phyloP scores from a whole-genome alignment of 2,797 vertebrate species.

The Betta splendens region DNA sequence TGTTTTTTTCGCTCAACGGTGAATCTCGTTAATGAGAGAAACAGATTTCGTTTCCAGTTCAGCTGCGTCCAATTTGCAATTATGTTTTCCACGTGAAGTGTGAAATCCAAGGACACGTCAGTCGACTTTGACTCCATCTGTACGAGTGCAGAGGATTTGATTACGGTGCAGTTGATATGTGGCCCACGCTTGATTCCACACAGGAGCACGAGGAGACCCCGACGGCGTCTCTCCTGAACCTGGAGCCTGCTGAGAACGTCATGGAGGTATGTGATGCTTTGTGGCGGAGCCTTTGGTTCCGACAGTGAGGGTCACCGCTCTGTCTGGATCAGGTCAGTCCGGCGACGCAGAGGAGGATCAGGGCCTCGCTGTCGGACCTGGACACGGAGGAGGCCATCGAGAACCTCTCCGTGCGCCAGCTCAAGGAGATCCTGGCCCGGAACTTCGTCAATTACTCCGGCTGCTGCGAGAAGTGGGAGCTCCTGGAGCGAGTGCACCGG shows the following conservation, averaged over 20 bases:
- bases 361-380: constrained; percentile 93
- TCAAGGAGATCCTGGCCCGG: constrained; percentile 96
- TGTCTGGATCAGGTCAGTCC: constrained; percentile 83
- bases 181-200: constrained; percentile 14
- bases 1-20: neutral
- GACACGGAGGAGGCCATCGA: constrained; percentile 92
- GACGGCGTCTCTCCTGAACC: constrained; percentile 79
- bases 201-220: constrained; percentile 78
- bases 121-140: neutral
- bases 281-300: too few relatives aligned
- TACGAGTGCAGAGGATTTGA: too few relatives aligned
- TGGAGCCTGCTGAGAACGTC: constrained; percentile 74
- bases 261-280: constrained; percentile 68
- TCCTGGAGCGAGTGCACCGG: constrained; percentile 94
- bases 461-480: constrained; percentile 99
- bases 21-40: constrained; percentile 1
- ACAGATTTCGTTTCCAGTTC: neutral
- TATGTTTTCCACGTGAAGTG: neutral
- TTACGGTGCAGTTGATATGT: constrained; percentile 2
- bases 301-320: too few relatives aligned
- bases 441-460: constrained; percentile 98
- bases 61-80: neutral
- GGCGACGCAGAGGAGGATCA: constrained; percentile 84
- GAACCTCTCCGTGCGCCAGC: constrained; percentile 91
- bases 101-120: neutral